Evolutionary conservation across 2,797 vertebrate genomes (phyloP).

Genomic region (Aulostomus chinensis): DNA sequence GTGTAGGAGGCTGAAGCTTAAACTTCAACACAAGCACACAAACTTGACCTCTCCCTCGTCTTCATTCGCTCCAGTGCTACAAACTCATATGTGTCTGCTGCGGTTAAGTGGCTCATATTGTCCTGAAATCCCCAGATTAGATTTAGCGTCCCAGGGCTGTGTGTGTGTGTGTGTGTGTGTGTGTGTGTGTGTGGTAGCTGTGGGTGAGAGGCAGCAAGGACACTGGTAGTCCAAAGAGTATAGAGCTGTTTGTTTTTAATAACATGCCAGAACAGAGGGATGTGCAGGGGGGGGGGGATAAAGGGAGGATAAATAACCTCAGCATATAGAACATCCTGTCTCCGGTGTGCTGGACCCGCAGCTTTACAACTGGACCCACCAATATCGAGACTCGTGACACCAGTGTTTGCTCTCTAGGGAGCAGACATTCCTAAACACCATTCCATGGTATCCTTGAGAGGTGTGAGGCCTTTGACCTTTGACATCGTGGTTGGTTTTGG

Average conservation of each 20-base stretch:
- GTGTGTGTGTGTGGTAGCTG: constrained; percentile 23
- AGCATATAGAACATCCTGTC: constrained; percentile 32
- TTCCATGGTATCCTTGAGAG: not conserved
- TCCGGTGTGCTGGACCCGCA: constrained; percentile 12
- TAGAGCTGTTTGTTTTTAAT: constrained; percentile 75
- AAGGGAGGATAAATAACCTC: constrained; percentile 54
- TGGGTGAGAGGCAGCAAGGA: constrained; percentile 24
- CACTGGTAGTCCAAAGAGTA: constrained; percentile 44
- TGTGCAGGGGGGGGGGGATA: constrained; percentile 35
- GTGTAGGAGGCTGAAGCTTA: too few relatives aligned
- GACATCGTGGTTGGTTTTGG: not conserved
- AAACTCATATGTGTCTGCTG: constrained; percentile 4
- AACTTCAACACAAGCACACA: too few relatives aligned
- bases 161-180: constrained; percentile 23
- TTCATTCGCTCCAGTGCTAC: not conserved
- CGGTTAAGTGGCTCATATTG: constrained; percentile 36
- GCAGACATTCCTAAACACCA: too few relatives aligned
- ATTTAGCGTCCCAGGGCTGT: constrained; percentile 17
- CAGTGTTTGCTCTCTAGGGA: not conserved
- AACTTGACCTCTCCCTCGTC: too few relatives aligned
- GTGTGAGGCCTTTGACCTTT: not conserved
- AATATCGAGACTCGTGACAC: constrained; percentile 28
- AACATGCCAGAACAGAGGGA: constrained; percentile 56
- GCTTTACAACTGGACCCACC: constrained; percentile 28
- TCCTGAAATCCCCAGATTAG: constrained; percentile 32